A percentile compares a stretch with the other conserved stretches of the same genome.
Evolutionary conservation across 64 coral and sea anemone species (phyloP).

Genomic region (Pocillopora verrucosa): DNA sequence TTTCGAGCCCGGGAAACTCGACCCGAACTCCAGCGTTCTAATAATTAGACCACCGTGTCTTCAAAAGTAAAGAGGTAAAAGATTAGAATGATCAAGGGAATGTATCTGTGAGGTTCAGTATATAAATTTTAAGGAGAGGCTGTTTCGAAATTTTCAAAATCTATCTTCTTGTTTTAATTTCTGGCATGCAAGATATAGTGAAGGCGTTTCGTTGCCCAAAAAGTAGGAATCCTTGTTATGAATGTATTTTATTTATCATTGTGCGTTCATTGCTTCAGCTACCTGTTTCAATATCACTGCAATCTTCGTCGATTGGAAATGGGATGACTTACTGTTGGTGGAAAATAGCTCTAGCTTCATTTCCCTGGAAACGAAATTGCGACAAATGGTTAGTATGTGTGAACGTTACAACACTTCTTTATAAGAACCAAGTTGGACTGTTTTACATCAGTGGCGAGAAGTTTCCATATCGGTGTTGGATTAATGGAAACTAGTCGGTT

Average conservation of each 20-base stretch:
- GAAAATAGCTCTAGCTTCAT: not conserved
- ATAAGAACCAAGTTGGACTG: not conserved
- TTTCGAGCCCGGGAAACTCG: no score
- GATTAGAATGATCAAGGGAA: no score
- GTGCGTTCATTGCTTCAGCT: not conserved
- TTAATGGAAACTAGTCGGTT: not conserved
- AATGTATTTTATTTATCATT: not conserved
- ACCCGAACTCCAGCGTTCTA: no score
- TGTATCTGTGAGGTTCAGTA: no score
- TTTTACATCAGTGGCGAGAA: not conserved
- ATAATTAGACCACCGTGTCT: no score
- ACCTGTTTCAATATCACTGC: not conserved
- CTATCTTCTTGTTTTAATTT: no score
- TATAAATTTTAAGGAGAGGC: no score
- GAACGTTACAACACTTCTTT: not conserved
- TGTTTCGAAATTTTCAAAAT: no score
- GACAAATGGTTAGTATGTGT: not conserved
- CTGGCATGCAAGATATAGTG: no score
- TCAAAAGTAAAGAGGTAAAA: no score
- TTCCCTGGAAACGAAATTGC: not conserved
- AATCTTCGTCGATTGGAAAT: not conserved
- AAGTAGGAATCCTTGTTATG: not conserved
- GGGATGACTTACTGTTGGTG: not conserved
- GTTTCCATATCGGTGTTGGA: not conserved
- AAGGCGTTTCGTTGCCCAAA: no score